These are phyloP conservation scores for Columbina picui DNA, from an alignment of 2,113 vertebrate genomes.

Conservation along the genomic window DNA sequence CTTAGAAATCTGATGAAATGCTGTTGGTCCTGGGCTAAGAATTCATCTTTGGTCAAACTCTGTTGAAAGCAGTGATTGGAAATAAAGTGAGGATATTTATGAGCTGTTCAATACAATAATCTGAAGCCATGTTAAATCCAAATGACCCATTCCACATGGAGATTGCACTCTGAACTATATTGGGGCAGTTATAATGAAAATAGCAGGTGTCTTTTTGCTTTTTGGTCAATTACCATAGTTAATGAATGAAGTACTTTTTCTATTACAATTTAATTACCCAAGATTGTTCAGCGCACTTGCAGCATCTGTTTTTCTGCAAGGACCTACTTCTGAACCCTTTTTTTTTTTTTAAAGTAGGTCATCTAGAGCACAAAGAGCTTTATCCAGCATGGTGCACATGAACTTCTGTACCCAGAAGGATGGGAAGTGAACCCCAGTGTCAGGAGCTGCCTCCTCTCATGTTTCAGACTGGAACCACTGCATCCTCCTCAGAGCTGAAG, in stretches of 20 bases:
- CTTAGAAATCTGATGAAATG: background rate
- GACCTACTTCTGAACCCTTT: background rate
- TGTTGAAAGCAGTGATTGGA: background rate
- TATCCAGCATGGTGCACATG: background rate
- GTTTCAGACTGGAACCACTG: background rate
- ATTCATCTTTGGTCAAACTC: background rate
- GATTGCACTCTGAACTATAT: conserved; percentile 10
- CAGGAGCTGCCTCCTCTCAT: background rate
- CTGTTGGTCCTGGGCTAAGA: background rate
- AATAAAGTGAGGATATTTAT: conserved; percentile 13
- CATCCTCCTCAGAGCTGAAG: background rate
- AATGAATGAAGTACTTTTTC: conserved; percentile 54
- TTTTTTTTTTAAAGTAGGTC: background rate
- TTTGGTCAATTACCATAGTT: conserved; percentile 59
- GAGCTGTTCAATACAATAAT: conserved; percentile 33
- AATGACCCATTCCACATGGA: conserved; percentile 17
- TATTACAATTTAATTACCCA: conserved; percentile 44
- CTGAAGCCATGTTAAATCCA: conserved; percentile 13
- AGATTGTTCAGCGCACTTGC: conserved; percentile 25
- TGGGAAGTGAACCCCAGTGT: background rate
- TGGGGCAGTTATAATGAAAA: conserved; percentile 39
- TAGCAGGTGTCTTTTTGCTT: conserved; percentile 35
- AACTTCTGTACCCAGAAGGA: background rate
- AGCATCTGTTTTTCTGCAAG: conserved; percentile 51
- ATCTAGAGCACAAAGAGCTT: background rate